Evolutionary conservation across 2,113 vertebrate genomes (phyloP), one percentile per base, ranked within the genome.

Genomic region (Thermophis baileyi): DNA sequence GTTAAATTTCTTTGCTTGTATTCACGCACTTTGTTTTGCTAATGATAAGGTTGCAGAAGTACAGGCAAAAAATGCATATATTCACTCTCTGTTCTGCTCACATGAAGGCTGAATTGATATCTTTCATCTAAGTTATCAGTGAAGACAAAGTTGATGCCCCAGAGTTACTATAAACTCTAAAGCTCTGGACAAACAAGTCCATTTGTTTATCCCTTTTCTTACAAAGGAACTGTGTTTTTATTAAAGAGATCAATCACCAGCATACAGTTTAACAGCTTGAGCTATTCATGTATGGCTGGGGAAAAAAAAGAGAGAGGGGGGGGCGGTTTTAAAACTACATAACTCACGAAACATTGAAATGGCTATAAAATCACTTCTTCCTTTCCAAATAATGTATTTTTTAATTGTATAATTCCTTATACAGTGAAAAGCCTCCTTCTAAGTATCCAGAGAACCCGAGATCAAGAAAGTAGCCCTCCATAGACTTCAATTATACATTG

Each of bases 231-330:
- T 93, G 94, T 92, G 92, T 97, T 98, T 90, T 98, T 98, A 98
- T 98, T 98, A 98, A 98, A 98, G 96, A 98, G 96, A 98, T 98
- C 98, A 97, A 98, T 98, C 98, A 98, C 97, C 91, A 95, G 95
- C 93, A 94, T 97, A 95, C 96, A 96, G 96, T 95, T 97, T 98
- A 98, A 98, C 97, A 97, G 98, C 94, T 96, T 93, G 90, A 93
- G 94, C 93, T 90, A 96, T 85, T 92, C 93, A 90, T 87, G 55
- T 94, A 94, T 97, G 94, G 93, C 90, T 14, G 90, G 60, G 50
- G 88, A 50, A 40, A 57, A 87, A n/a, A n/a, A n/a, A 12, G 53
- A 93, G 35, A 89, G 57, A 30, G 85, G n/a, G n/a, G n/a, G n/a
- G n/a, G n/a, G n/a, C n/a, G n/a, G 85, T 93, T 96, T 96, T 96